Evolutionary conservation across 2,797 vertebrate genomes (phyloP).

Genomic region (Borostomias antarcticus): DNA sequence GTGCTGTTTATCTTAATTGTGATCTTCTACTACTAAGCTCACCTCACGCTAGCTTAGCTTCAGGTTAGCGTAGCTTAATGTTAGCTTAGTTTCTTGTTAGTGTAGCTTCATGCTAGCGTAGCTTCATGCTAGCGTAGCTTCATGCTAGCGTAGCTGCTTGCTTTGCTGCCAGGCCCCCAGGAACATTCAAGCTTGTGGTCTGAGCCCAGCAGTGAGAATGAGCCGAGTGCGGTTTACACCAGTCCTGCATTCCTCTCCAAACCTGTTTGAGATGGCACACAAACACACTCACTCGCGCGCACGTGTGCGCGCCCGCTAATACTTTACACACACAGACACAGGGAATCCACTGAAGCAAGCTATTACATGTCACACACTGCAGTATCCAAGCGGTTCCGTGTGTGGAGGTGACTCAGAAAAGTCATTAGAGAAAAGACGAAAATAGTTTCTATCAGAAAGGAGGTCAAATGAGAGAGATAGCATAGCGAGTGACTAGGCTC

Average conservation of each 20-base stretch:
- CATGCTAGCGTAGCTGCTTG: conserved; percentile 24
- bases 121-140: conserved; percentile 42
- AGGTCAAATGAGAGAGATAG: conserved; percentile 13
- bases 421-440: conserved; percentile 11
- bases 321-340: conserved; percentile 39
- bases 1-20: not conserved
- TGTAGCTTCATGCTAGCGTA: conserved; percentile 29
- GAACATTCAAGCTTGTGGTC: conserved; percentile 50
- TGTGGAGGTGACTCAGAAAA: conserved; percentile 21
- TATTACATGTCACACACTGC: conserved; percentile 53
- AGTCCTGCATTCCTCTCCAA: conserved; percentile 72
- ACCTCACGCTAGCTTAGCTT: not conserved
- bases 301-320: conserved; percentile 42
- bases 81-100: conserved; percentile 16
- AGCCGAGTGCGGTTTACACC: conserved; percentile 72
- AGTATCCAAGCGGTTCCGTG: not conserved
- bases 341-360: conserved; percentile 54
- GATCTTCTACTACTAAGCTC: not conserved
- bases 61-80: not conserved
- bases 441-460: conserved; percentile 18
- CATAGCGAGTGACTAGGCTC: no score
- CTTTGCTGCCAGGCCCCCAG: conserved; percentile 49
- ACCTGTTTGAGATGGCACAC: conserved; percentile 57
- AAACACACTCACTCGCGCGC: conserved; percentile 11
- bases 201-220: conserved; percentile 64